Evolutionary conservation across 2,888 invertebrate genomes (phyloP).

Genomic region (Uropetala carovei): DNA sequence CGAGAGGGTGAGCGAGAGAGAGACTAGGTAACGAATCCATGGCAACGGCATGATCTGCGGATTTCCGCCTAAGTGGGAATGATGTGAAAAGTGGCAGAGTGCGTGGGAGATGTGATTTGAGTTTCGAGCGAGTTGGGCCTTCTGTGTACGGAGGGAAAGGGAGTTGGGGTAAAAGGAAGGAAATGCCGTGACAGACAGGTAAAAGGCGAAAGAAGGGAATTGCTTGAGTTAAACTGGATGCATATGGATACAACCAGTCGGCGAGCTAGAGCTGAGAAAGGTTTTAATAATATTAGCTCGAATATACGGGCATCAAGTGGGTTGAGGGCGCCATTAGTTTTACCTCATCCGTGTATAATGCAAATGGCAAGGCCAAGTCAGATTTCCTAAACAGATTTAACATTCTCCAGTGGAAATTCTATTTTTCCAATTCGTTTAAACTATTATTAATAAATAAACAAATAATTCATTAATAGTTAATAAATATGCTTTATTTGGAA

Average conservation of each 20-base stretch:
- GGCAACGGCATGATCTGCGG: slow-evolving; percentile 58
- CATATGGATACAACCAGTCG: background rate
- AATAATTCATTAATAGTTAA: no score
- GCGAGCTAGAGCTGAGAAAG: background rate
- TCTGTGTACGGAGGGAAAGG: background rate
- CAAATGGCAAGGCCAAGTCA: background rate
- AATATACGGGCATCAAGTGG: background rate
- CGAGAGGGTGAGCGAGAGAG: background rate
- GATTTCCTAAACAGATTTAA: no score
- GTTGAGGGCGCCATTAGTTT: background rate
- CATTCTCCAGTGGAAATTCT: no score
- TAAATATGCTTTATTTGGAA: no score
- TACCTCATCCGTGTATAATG: background rate
- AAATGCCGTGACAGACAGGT: background rate
- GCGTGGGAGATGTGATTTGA: slow-evolving; percentile 47
- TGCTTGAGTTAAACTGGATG: background rate
- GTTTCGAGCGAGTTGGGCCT: background rate
- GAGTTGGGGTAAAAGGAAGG: background rate
- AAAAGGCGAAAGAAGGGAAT: background rate
- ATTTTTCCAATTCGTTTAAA: no score
- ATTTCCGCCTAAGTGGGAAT: slow-evolving; percentile 52
- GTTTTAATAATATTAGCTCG: background rate
- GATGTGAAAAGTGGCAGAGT: slow-evolving; percentile 16
- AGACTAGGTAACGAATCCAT: slow-evolving; percentile 40
- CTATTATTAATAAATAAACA: no score